Conservation (phyloP, 2,888 invertebrate genomes). For the Synanthedon vespiformis region DNA sequence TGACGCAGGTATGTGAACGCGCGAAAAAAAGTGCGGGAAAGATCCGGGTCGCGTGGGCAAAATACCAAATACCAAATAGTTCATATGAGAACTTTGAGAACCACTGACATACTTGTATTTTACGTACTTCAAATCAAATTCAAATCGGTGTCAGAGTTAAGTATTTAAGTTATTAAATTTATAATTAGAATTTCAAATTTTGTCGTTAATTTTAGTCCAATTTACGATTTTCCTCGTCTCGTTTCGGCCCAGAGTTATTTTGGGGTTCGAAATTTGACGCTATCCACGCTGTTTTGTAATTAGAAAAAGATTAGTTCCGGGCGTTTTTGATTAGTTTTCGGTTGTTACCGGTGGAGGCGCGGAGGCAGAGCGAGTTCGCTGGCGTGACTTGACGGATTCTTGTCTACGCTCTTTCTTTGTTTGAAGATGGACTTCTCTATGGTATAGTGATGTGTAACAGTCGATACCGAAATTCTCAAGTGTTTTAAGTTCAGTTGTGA, state of each 20-base stretch:
- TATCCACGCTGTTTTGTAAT: slow-evolving; percentile 52
- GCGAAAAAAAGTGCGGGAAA: slow-evolving; percentile 26
- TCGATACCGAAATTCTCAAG: too few species aligned
- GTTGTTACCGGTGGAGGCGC: slow-evolving; percentile 25
- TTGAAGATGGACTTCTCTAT: slow-evolving; percentile 28
- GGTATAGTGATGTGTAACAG: slow-evolving; percentile 21
- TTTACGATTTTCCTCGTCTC: slow-evolving; percentile 24
- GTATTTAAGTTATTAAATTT: slow-evolving; percentile 1
- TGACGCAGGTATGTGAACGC: not conserved
- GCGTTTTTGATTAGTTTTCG: slow-evolving; percentile 62
- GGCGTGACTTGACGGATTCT: slow-evolving; percentile 63
- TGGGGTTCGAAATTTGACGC: slow-evolving; percentile 31
- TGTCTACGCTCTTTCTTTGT: slow-evolving; percentile 42
- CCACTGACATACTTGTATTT: not conserved
- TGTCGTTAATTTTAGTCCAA: slow-evolving; percentile 4
- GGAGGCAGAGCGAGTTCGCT: slow-evolving; percentile 19
- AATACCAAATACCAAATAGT: slow-evolving; percentile 6
- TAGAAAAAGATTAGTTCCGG: slow-evolving; percentile 63
- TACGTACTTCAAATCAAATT: not conserved
- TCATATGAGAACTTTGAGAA: slow-evolving; percentile 19
- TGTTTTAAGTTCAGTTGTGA: too few species aligned
- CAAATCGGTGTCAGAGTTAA: not conserved
- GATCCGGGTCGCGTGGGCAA: slow-evolving; percentile 33
- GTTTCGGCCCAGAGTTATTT: slow-evolving; percentile 21
- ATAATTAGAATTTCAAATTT: not conserved